Conservation (phyloP, 2,888 invertebrate genomes). For the Stomorhina lunata region DNA sequence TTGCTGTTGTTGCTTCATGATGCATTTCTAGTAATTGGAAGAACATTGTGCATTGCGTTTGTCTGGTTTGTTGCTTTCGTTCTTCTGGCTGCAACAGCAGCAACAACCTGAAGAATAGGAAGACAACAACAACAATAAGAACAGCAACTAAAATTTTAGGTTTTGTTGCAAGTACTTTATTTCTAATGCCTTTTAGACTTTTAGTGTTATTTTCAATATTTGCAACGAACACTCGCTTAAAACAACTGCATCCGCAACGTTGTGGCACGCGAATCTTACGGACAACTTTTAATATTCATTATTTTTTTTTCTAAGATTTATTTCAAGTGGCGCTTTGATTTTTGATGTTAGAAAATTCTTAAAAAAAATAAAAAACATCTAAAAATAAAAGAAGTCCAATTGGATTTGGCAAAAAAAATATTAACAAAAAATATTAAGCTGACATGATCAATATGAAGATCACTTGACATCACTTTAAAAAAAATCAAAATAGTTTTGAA, state of each 20-base stretch:
- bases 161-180: conserved; percentile 66
- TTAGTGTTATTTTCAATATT: conserved; percentile 78
- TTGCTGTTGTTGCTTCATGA: conserved; percentile 52
- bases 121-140: neutral
- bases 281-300: conserved; percentile 65
- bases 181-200: conserved; percentile 73
- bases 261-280: conserved; percentile 79
- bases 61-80: conserved; percentile 65
- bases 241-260: conserved; percentile 79
- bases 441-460: neutral
- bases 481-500: neutral
- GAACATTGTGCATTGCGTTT: conserved; percentile 62
- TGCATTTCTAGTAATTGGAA: conserved; percentile 64
- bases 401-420: neutral
- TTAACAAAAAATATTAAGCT: neutral
- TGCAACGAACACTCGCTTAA: conserved; percentile 79
- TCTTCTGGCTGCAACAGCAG: conserved; percentile 30
- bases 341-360: neutral
- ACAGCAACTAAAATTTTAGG: conserved; percentile 30
- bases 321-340: conserved; percentile 43
- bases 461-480: too few species aligned
- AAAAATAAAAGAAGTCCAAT: conserved; percentile 1
- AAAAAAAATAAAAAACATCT: neutral
- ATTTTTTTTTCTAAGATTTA: conserved; percentile 45
- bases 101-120: conserved; percentile 47